phyloP scores from a whole-genome alignment of 2,113 vertebrate species.

The Notothenia rossii region DNA sequence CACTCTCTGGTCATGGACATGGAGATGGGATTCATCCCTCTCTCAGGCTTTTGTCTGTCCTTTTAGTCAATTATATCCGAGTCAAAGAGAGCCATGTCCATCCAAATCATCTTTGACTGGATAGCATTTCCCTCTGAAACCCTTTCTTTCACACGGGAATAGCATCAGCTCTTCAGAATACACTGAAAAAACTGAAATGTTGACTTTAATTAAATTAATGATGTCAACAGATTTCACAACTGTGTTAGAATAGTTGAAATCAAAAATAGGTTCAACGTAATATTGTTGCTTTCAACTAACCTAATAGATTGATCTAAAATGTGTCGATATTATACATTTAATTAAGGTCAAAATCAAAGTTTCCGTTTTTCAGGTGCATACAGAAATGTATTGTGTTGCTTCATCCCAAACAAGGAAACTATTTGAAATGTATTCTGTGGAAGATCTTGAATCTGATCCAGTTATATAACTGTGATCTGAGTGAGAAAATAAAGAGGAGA shows the following conservation, averaged over 20 bases:
- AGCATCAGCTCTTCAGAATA: background rate
- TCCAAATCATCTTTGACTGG: background rate
- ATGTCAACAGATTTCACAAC: too few relatives aligned
- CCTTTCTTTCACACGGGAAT: background rate
- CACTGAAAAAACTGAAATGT: too few relatives aligned
- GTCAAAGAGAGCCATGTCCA: background rate
- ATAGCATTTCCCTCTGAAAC: background rate
- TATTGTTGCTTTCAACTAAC: too few relatives aligned
- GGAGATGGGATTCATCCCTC: background rate
- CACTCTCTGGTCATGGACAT: background rate
- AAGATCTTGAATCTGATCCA: too few relatives aligned
- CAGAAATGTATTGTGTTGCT: background rate
- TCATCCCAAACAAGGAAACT: background rate
- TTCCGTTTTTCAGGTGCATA: too few relatives aligned
- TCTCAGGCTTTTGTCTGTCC: background rate
- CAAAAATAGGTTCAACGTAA: too few relatives aligned
- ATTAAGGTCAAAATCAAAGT: too few relatives aligned
- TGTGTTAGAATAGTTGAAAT: too few relatives aligned
- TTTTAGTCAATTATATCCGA: background rate
- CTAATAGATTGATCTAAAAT: too few relatives aligned
- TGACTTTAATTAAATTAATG: too few relatives aligned
- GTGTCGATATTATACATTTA: too few relatives aligned
- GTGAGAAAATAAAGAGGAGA: background rate
- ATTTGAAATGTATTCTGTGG: background rate
- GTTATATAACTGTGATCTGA: background rate